Evolutionary conservation across 2,113 vertebrate genomes (phyloP), one percentile per base, ranked within the genome.

Genomic region (Nannobrachium achirus): DNA sequence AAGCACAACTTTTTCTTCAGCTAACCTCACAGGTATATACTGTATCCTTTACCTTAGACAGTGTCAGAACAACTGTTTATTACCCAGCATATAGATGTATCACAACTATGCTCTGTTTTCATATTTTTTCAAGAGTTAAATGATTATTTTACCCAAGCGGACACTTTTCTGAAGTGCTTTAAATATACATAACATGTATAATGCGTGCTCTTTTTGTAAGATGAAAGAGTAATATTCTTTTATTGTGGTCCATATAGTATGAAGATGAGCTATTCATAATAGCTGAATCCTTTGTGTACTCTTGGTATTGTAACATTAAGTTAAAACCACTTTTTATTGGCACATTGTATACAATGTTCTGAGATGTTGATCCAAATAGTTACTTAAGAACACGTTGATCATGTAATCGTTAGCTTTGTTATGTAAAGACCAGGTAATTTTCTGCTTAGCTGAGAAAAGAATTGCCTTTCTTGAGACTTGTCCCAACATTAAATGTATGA

Each of bases 291-390:
- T 82, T 71, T 70, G 50, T 66, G 9, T 49, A 45, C 14, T 55
- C 80, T 64, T 45, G 0, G n/a, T 75, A 72, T 45, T 69, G 51
- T 71, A 25, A 59, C 46, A 49, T 61, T 58, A n/a, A 60, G 10
- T 69, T 18, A 79, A 75, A 89, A 86, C 80, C 81, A 87, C 81
- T 88, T 76, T 75, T 78, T 84, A 76, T 83, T 84, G 75, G 13
- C 53, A 69, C 70, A 73, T 69, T 58, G 19, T 78, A 63, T 79
- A 73, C 63, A 46, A 76, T 82, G 46, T 78, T 75, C 49, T 69
- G 71, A 78, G 6, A 6, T 69, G 63, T 78, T 75, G 66, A 88
- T 79, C 78, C 83, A 79, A 83, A 82, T 80, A 81, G 63, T 71
- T 73, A 58, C 19, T 67, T 84, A 81, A 50, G 59, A 62, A 49